Conservation (phyloP, 2,888 invertebrate species). For the Choristoneura rosaceana region DNA sequence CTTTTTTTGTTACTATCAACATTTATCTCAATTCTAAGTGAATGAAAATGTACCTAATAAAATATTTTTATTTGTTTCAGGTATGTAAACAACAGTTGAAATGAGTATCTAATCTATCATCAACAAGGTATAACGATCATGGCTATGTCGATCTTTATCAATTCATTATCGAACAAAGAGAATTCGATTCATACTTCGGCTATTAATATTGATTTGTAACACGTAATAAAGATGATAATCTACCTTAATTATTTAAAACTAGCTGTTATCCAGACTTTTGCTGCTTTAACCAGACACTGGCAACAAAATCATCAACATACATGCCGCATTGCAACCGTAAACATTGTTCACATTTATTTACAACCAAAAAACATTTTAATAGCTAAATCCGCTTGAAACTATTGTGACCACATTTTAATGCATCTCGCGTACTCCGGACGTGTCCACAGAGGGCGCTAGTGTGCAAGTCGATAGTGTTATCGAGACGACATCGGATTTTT, state of each 20-base stretch:
- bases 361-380: slow-evolving; percentile 21
- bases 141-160: slow-evolving; percentile 4
- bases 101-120: slow-evolving; percentile 15
- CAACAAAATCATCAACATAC: not conserved
- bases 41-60: slow-evolving; percentile 23
- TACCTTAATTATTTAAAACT: not conserved
- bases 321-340: not conserved
- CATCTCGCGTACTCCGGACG: slow-evolving; percentile 59
- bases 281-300: no score
- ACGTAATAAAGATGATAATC: not conserved
- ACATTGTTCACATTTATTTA: slow-evolving; percentile 3
- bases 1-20: no score
- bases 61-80: slow-evolving; percentile 33
- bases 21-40: not conserved
- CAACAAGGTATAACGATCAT: slow-evolving; percentile 3
- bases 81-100: slow-evolving; percentile 28
- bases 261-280: no score
- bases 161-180: slow-evolving; percentile 5
- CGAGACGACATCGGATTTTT: slow-evolving; percentile 60
- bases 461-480: slow-evolving; percentile 7
- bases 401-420: slow-evolving; percentile 57
- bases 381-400: slow-evolving; percentile 19
- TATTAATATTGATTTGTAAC: not conserved
- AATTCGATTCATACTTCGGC: not conserved
- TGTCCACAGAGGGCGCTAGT: slow-evolving; percentile 62